Base-by-base conservation (phyloP, 1,140 invertebrate genomes). In the Sycophaga agraensis region DNA sequence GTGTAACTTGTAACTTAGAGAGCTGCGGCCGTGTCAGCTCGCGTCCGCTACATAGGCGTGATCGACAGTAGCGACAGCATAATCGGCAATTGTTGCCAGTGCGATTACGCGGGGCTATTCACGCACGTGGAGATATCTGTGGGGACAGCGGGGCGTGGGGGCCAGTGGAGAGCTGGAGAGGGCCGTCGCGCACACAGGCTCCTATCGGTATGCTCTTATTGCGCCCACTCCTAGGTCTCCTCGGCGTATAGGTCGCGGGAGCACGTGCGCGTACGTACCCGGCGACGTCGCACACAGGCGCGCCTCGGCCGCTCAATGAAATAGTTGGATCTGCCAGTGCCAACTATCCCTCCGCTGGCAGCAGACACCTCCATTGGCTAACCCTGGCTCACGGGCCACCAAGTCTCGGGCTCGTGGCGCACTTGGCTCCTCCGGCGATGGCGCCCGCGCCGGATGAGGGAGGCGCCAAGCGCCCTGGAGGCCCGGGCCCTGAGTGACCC, bases 301-400 rank as follows among this genome's bases (percentile, higher is more conserved):
- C 24, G 14, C 43, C 16, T 6, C 9, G 22, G 8, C 16, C 21
- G 34, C 45, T 76, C 67, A 75, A 78, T 77, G 71, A 74, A 75
- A 75, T 76, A 72, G 72, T 72, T 75, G 58, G 68, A 72, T 69
- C 73, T 73, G 68, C 70, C 76, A 79, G 77, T 78, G 70, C 70
- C 70, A 73, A 76, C 70, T 73, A 74, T 76, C 74, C 67, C 69
- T 73, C 68, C 67, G 71, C 62, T 63, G 70, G 63, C 66, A 68
- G 12, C 65, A 67, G 67, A 68, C 65, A 63, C 53, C 57, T n/a
- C n/a, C n/a, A n/a, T n/a, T n/a, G n/a, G n/a, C n/a, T n/a, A 54
- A n/a, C n/a, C n/a, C n/a, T n/a, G n/a, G n/a, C n/a, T n/a, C n/a
- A n/a, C n/a, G n/a, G n/a, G n/a, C n/a, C n/a, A n/a, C n/a, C n/a